These are phyloP conservation scores for Torymus texanus DNA, from an alignment of 2,888 invertebrate genomes.

Conservation along the genomic window DNA sequence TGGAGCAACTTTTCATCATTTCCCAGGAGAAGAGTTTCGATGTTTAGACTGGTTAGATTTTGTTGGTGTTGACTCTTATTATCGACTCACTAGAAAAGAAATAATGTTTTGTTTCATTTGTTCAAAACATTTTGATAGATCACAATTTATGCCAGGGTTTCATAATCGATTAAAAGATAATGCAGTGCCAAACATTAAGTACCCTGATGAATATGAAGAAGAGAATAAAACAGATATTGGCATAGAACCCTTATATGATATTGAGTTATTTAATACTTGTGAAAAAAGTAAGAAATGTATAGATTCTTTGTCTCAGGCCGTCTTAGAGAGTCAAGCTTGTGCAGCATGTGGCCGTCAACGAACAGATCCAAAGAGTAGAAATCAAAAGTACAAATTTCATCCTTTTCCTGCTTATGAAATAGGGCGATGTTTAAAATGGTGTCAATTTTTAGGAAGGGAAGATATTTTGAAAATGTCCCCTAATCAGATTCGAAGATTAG, in stretches of 20 bases:
- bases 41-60: slow-evolving; percentile 73
- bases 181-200: slow-evolving; percentile 69
- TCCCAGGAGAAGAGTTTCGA: slow-evolving; percentile 73
- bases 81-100: slow-evolving; percentile 72
- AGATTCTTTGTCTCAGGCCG: slow-evolving; percentile 65
- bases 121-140: slow-evolving; percentile 71
- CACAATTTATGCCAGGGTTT: slow-evolving; percentile 69
- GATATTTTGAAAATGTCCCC: slow-evolving; percentile 73
- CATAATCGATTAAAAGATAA: slow-evolving; percentile 67
- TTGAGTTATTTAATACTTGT: slow-evolving; percentile 53
- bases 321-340: slow-evolving; percentile 72
- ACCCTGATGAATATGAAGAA: slow-evolving; percentile 61
- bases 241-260: neutral
- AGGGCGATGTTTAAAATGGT: slow-evolving; percentile 72
- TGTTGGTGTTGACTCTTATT: slow-evolving; percentile 73
- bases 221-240: neutral
- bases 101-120: slow-evolving; percentile 73
- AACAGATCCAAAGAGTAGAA: slow-evolving; percentile 69
- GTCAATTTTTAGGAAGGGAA: slow-evolving; percentile 72
- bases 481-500: slow-evolving; percentile 72
- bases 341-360: slow-evolving; percentile 71
- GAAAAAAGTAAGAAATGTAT: slow-evolving; percentile 64
- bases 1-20: slow-evolving; percentile 72
- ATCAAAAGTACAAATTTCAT: slow-evolving; percentile 71
- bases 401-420: slow-evolving; percentile 74